phyloP scores from a whole-genome alignment of 2,797 vertebrate genomes.

The Rhodeus uyekii region DNA sequence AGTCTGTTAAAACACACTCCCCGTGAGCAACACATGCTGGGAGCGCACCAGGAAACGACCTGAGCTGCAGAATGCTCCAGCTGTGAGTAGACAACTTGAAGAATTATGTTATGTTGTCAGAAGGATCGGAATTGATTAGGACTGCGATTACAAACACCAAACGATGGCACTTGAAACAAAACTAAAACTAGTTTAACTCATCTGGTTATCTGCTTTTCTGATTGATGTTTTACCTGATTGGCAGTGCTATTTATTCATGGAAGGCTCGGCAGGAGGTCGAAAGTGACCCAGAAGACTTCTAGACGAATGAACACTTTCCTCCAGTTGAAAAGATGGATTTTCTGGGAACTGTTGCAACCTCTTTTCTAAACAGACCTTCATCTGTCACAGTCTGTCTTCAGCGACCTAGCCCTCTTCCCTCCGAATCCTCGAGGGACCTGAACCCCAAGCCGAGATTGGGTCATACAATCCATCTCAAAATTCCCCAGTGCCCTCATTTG shows the following conservation, averaged over 20 bases:
- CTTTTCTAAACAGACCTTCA: conserved; percentile 40
- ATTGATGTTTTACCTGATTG: conserved; percentile 5
- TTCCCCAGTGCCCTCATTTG: conserved; percentile 29
- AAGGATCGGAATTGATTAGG: neutral
- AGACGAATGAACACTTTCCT: conserved; percentile 38
- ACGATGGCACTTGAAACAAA: neutral
- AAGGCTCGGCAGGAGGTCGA: neutral
- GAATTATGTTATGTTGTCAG: neutral
- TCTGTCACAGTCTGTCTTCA: conserved; percentile 26
- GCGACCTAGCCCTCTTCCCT: neutral
- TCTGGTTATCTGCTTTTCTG: conserved; percentile 7
- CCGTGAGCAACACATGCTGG: conserved; percentile 18
- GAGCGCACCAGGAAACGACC: neutral
- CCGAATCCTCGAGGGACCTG: neutral
- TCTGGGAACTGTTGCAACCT: conserved; percentile 16
- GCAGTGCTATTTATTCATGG: neutral
- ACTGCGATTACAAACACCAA: neutral
- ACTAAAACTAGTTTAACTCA: neutral
- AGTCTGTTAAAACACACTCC: conserved; percentile 27
- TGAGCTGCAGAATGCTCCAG: neutral
- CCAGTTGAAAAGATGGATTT: conserved; percentile 27
- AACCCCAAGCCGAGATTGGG: neutral
- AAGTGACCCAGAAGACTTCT: conserved; percentile 35
- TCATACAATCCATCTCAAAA: neutral
- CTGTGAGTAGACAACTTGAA: neutral